Evolutionary conservation across 2,888 invertebrate genomes (phyloP), one percentile per base, ranked within the genome.

Genomic region (Tupiocoris notatus): DNA sequence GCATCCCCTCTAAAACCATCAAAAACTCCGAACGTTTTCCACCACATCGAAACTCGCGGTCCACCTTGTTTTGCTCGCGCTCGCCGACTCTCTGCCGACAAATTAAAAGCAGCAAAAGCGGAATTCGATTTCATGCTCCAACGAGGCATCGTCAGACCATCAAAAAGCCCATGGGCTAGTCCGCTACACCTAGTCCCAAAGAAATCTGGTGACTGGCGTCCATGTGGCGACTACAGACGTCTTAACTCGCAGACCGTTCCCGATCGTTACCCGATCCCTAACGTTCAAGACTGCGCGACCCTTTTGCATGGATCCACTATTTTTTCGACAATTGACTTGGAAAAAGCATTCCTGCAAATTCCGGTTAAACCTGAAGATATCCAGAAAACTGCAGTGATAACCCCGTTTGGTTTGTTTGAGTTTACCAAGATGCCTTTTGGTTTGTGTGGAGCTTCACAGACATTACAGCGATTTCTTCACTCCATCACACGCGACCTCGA

Each of bases 221-320:
- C 25, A 17, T 22, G 70, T 62, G 62, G 70, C 7, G 58, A 23
- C 20, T 70, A 1, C 16, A 23, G 70, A n/a, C 21, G 39, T 12
- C 63, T 57, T 21, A 59, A 59, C 18, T 57, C 61, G 6, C 58
- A 62, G 39, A 71, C 59, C 2, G 2, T 39, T n/a, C 64, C 64
- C 16, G 56, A 64, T 54, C 9, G 22, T 24, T 73, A 25, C 25
- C 62, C 70, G 24, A 23, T 79, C 75, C 7, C 83, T 84, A 88
- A 87, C n/a, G n/a, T n/a, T n/a, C n/a, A n/a, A n/a, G n/a, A n/a
- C n/a, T n/a, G n/a, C n/a, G n/a, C n/a, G n/a, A n/a, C n/a, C n/a
- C n/a, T n/a, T n/a, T n/a, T n/a, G n/a, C n/a, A n/a, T n/a, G n/a
- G n/a, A n/a, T n/a, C n/a, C n/a, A n/a, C n/a, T n/a, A n/a, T n/a